Evolutionary conservation across 2,797 vertebrate genomes (phyloP).

Genomic region (Brotula barbata): DNA sequence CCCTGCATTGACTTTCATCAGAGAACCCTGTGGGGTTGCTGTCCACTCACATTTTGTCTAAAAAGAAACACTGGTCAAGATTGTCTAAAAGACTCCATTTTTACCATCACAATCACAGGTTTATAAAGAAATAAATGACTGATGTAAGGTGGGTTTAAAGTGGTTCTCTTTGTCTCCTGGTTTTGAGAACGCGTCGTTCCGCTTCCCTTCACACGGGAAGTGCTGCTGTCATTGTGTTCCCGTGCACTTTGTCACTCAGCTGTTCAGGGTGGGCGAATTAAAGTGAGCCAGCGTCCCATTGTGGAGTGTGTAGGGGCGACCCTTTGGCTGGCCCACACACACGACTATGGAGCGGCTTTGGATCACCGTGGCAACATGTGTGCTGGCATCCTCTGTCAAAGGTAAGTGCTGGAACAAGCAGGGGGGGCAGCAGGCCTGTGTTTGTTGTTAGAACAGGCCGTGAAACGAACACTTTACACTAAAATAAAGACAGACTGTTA

Average conservation of each 20-base stretch:
- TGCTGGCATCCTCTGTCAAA: conserved; percentile 74
- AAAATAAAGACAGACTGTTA: too few species aligned
- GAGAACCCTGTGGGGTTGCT: too few species aligned
- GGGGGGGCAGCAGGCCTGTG: conserved; percentile 24
- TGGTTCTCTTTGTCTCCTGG: neutral
- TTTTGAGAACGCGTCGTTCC: too few species aligned
- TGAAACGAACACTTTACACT: conserved; percentile 7
- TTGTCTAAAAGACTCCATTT: conserved; percentile 46
- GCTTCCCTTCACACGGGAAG: too few species aligned
- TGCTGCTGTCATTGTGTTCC: too few species aligned
- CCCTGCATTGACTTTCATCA: conserved; percentile 17
- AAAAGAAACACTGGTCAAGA: conserved; percentile 38
- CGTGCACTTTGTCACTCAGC: conserved; percentile 62
- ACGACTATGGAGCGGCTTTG: conserved; percentile 78
- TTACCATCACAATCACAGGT: conserved; percentile 54
- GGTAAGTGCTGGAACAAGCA: conserved; percentile 80
- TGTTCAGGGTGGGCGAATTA: conserved; percentile 49
- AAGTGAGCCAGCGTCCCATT: conserved; percentile 55
- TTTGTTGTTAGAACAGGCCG: conserved; percentile 39
- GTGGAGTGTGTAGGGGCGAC: conserved; percentile 54
- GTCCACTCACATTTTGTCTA: conserved; percentile 22
- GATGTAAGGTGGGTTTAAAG: conserved; percentile 37
- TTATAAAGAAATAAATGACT: conserved; percentile 68
- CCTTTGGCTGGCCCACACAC: conserved; percentile 56
- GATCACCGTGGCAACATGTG: conserved; percentile 76